Evolutionary conservation across 2,113 vertebrate genomes (phyloP), one percentile per base, ranked within the genome.

Genomic region (Haemorhous mexicanus): DNA sequence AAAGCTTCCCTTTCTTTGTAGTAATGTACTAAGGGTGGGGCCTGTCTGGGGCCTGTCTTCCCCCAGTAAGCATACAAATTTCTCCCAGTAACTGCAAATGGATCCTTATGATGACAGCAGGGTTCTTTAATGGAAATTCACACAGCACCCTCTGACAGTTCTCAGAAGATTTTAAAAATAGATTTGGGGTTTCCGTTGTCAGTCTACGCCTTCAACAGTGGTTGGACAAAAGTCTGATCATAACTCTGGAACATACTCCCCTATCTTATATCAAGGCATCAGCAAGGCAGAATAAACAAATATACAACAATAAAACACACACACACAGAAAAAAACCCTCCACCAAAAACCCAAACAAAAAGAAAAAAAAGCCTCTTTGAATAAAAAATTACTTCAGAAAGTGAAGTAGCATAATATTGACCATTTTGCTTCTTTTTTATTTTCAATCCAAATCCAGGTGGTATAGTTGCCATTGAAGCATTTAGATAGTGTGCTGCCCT

Each of bases 81-180:
- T 79, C 63, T 94, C 95, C 91, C 96, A 98, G 95, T 80, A 97
- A 98, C 98, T 97, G 92, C 91, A 98, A 98, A 97, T 50, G 94
- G 97, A 98, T 97, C 92, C 82, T 69, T 68, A 82, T 13, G 70
- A 93, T 97, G 97, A 98, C 96, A 97, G 97, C 55, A 83, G 32
- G 89, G 86, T 84, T 98, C 98, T 98, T 97, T 98, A 97, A 97
- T 98, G 97, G 96, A 98, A 97, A 97, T 97, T 97, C 98, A 97
- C 83, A 94, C 90, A 97, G 67, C 88, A 97, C 62, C 97, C 97
- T 96, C 98, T 97, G 92, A 93, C 84, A 52, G 62, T 88, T 96
- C 93, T 95, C 93, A 90, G 87, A 75, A 98, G 47, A 96, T 90
- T 95, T 98, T 99, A 99, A 98, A 98, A 98, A 98, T 98, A 98